A percentile compares a stretch with the other conserved stretches of the same genome.
Conservation (phyloP, 2,888 invertebrate genomes). For the Oscheius myriophilus region DNA sequence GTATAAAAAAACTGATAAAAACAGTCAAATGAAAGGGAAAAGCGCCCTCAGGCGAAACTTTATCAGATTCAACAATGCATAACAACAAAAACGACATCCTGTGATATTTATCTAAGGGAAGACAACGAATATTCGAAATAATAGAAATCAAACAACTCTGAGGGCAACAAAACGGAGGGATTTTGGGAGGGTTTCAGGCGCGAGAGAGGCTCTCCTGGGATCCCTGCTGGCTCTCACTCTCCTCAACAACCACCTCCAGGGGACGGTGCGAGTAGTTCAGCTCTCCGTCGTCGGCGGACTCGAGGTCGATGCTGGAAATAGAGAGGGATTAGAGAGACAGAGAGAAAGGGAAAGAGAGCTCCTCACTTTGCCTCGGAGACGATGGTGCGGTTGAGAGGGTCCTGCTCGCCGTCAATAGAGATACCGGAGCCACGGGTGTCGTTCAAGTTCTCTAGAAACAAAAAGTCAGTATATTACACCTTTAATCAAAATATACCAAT, state of each 20-base stretch:
- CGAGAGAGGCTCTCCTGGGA: neutral
- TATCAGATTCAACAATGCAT: neutral
- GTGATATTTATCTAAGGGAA: neutral
- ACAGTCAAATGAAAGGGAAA: neutral
- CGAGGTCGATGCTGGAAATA: neutral
- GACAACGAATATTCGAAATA: neutral
- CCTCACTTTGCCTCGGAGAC: neutral
- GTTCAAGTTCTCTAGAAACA: neutral
- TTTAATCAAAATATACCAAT: neutral
- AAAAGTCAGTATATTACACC: neutral
- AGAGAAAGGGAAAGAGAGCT: neutral
- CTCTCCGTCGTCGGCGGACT: too few species aligned
- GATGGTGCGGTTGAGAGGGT: too few species aligned
- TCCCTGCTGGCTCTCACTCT: conserved; percentile 9
- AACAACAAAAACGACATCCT: neutral
- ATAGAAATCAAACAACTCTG: neutral
- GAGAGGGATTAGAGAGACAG: neutral
- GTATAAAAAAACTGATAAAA: too few species aligned
- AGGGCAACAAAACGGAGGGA: too few species aligned
- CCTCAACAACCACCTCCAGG: neutral
- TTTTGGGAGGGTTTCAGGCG: neutral
- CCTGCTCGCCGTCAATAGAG: too few species aligned
- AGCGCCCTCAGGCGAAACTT: neutral
- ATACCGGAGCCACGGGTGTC: neutral
- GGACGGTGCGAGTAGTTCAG: neutral